phyloP scores from a whole-genome alignment of 2,888 invertebrate species.

The Orthosia gracilis region DNA sequence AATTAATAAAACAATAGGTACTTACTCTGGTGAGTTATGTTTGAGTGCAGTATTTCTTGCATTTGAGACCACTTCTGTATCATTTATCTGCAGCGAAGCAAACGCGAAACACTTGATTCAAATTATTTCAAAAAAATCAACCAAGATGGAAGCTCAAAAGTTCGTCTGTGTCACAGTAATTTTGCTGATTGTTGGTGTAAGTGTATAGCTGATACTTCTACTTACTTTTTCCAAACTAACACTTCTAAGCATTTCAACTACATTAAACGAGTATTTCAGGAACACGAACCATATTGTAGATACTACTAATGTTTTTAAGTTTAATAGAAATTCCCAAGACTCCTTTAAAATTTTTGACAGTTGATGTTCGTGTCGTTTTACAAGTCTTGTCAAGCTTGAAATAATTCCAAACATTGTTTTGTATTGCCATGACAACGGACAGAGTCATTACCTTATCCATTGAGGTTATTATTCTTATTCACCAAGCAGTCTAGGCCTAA shows the following conservation, averaged over 20 bases:
- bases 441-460: neutral
- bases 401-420: conserved; percentile 78
- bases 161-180: conserved; percentile 30
- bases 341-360: conserved; percentile 84
- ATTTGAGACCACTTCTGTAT: conserved; percentile 78
- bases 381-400: conserved; percentile 77
- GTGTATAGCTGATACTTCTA: conserved; percentile 39
- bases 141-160: conserved; percentile 53
- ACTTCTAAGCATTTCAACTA: conserved; percentile 87
- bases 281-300: conserved; percentile 82
- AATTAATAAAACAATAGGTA: conserved; percentile 50
- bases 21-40: conserved; percentile 78
- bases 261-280: conserved; percentile 80
- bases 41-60: conserved; percentile 72
- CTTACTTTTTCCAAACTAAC: conserved; percentile 84
- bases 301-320: conserved; percentile 79
- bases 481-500: neutral
- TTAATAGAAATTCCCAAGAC: conserved; percentile 79
- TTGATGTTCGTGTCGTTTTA: conserved; percentile 76
- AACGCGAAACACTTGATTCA: conserved; percentile 48
- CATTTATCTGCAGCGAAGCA: conserved; percentile 75
- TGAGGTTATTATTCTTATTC: conserved; percentile 5
- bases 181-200: conserved; percentile 49
- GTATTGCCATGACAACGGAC: conserved; percentile 69
- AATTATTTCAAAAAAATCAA: conserved; percentile 37